Base-by-base conservation (phyloP, 1,140 invertebrate genomes). In the Scaptodrosophila lebanonensis region DNA sequence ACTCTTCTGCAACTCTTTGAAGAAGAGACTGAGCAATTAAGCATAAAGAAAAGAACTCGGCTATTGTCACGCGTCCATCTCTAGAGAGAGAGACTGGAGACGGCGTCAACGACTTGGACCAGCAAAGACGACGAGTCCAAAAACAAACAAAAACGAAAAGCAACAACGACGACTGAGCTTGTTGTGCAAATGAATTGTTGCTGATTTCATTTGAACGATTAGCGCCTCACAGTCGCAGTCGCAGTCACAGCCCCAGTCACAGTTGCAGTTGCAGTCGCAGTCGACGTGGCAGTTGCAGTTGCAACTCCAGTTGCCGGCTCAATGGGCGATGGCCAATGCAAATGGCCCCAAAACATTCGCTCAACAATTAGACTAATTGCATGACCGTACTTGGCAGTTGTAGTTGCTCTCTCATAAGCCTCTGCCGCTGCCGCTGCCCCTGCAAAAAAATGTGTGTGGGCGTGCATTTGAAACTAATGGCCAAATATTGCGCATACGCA, bases 111-210 rank as follows among this genome's bases (percentile, higher is more conserved):
- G 22, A 25, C 22, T 3, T 25, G n/a, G n/a, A n/a, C n/a, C n/a
- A n/a, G n/a, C n/a, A n/a, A n/a, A n/a, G n/a, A n/a, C n/a, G n/a
- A n/a, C n/a, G n/a, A n/a, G n/a, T n/a, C n/a, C n/a, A n/a, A n/a
- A n/a, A n/a, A n/a, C n/a, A n/a, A n/a, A n/a, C n/a, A n/a, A n/a
- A n/a, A n/a, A n/a, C n/a, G n/a, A 52, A 51, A 51, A 35, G 56
- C 30, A 59, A 20, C 48, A 11, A 49, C 49, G 49, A 61, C 47
- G 45, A 45, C 66, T 57, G 62, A 66, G 75, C 69, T 84, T 84
- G 79, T 84, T 84, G 79, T 84, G 79, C 79, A 83, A 85, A 85
- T 85, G 83, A 85, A 85, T 85, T 85, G 76, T 79, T 83, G 69
- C 77, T 83, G 83, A 85, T 85, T 83, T 83, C 83, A 64, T 66